Base-by-base conservation (phyloP, 2,888 invertebrate genomes). In the Nyleta sp. region DNA sequence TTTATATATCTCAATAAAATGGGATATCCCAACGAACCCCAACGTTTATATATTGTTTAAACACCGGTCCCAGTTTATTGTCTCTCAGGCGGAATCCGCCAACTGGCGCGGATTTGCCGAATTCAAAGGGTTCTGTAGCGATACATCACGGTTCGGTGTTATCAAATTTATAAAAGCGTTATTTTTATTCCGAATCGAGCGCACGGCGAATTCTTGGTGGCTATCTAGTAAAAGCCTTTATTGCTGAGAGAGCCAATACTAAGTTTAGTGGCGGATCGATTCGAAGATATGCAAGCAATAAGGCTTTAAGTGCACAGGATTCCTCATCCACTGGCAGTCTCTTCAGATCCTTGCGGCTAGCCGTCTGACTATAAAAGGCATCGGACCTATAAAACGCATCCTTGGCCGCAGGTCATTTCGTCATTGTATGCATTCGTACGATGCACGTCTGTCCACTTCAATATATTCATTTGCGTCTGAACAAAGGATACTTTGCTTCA, bases 321-420 rank as follows among this genome's bases (percentile, higher is more conserved):
- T 91, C 90, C 89, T 89, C 89, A 88, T 90, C 87, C 75, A 48
- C 79, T 81, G 76, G 82, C 82, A 84, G 84, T 84, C 85, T 88
- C 87, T 85, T 88, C 84, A 85, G 85, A 88, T 84, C 84, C 85
- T 83, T 74, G 79, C 78, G 75, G 83, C 85, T 84, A 83, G 83
- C 84, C 85, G 84, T 83, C 84, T 83, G 87, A 88, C 90, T 89
- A 89, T 90, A 90, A 90, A 90, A 90, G 87, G 84, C 90, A 89
- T 90, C 87, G 89, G 87, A 87, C 89, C 90, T 89, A 90, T 90
- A 90, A 90, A 90, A 90, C 87, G 89, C 88, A 90, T 90, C 90
- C 90, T 90, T 90, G 89, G 86, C 85, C 86, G 85, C 82, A 84
- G 86, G 85, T 86, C 88, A 84, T 87, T 87, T 85, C 84, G 83